phyloP scores from a whole-genome alignment of 2,888 invertebrate genomes.

The Drosophila colorata region DNA sequence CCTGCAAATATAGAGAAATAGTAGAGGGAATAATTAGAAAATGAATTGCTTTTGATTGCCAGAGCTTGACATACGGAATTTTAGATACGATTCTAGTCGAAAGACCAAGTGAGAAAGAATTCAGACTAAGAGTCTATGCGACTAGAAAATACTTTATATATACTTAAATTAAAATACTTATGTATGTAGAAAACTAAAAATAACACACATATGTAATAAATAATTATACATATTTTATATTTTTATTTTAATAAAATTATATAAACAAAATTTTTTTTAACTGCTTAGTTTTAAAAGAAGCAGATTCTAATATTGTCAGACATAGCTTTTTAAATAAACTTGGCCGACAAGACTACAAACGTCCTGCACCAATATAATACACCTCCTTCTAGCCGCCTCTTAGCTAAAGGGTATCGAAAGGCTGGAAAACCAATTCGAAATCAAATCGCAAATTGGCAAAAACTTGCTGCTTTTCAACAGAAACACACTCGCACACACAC shows the following conservation, averaged over 20 bases:
- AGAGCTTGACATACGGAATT: conserved; percentile 33
- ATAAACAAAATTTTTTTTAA: not conserved
- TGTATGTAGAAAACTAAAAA: no score
- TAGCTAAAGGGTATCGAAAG: not conserved
- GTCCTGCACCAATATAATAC: not conserved
- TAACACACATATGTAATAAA: no score
- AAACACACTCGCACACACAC: not conserved
- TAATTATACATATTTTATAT: no score
- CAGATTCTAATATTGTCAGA: no score
- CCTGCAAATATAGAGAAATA: conserved; percentile 40
- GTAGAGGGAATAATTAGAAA: conserved; percentile 48
- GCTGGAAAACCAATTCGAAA: not conserved
- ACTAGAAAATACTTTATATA: not conserved
- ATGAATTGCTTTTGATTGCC: conserved; percentile 44
- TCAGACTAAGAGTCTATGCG: not conserved
- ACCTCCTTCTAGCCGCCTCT: no score
- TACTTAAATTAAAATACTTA: not conserved
- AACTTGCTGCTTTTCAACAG: not conserved
- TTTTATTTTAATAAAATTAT: not conserved
- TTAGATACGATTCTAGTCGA: conserved; percentile 6
- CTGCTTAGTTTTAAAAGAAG: no score
- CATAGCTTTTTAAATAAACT: no score
- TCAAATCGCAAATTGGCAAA: conserved; percentile 7
- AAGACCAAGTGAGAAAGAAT: not conserved
- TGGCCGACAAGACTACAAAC: no score